Evolutionary conservation across 2,113 vertebrate genomes (phyloP), one percentile per base, ranked within the genome.

Genomic region (Sapajus apella): DNA sequence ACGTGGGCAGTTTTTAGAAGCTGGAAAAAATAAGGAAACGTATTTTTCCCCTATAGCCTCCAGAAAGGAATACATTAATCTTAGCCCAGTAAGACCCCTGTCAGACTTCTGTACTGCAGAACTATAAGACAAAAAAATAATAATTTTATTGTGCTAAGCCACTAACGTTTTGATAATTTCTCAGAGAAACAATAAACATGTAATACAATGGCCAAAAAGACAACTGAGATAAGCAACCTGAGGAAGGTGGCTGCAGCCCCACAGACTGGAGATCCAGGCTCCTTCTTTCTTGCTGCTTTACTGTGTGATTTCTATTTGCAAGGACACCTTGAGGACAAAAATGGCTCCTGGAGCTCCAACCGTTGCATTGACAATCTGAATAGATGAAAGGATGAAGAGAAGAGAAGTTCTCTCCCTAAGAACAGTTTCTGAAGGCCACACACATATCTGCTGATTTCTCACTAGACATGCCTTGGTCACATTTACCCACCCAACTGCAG

Each of bases 61-160:
- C 35, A 40, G 43, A 77, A 76, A 83, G 8, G 37, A 81, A 84
- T 16, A 88, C n/a, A 32, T 83, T 76, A 32, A 47, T 92, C 45
- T 87, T 87, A 70, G 47, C 72, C 45, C 43, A 66, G 17, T 68
- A 73, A 61, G 64, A 92, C 25, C 32, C 13, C 5, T 45, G 55
- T 92, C 84, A 92, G 92, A 90, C 45, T 92, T 85, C 25, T 81
- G 55, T 30, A 68, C 37, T 64, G 40, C 2, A 87, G n/a, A 95
- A 84, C 8, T 40, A 0, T 6, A 93, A 72, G 81, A 88, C 56
- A n/a, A 21, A 83, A 70, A 77, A 43, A 23, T 61, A 81, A 58
- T 5, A 30, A n/a, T 16, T 68, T 4, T 75, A 10, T 58, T 70
- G 5, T 40, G 66, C 61, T 55, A 80, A 55, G 16, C 7, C 25